Conservation (phyloP, 1,140 invertebrate genomes). For the Gryon sp. region DNA sequence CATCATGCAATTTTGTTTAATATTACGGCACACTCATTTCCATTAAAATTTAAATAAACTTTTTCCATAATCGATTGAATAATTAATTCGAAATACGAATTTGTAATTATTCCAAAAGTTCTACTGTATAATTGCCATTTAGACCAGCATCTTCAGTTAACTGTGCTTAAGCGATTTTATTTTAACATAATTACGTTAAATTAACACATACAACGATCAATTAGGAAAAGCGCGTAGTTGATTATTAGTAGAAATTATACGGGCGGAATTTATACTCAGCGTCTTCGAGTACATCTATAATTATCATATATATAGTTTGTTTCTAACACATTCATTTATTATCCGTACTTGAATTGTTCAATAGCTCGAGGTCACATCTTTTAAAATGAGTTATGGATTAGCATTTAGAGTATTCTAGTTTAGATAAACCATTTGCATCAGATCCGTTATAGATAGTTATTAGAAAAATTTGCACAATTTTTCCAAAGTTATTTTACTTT, state of each 20-base stretch:
- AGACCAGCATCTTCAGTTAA: not conserved
- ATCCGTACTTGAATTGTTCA: slow-evolving; percentile 11
- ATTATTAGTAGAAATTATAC: slow-evolving; percentile 13
- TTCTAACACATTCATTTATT: slow-evolving; percentile 30
- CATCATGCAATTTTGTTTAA: too few species aligned
- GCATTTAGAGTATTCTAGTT: slow-evolving; percentile 28
- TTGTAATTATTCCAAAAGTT: not conserved
- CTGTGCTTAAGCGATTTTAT: slow-evolving; percentile 12
- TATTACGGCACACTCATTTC: too few species aligned
- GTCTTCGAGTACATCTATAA: slow-evolving; percentile 21
- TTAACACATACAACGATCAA: slow-evolving; percentile 28
- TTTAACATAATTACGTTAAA: slow-evolving; percentile 33
- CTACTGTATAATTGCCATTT: slow-evolving; percentile 22
- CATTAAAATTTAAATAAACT: too few species aligned
- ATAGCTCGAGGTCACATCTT: slow-evolving; percentile 24
- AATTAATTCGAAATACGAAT: too few species aligned
- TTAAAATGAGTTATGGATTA: slow-evolving; percentile 23
- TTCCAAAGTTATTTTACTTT: too few species aligned
- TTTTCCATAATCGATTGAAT: too few species aligned
- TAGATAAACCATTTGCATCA: slow-evolving; percentile 1
- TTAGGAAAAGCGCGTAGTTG: slow-evolving; percentile 14
- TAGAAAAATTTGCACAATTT: too few species aligned
- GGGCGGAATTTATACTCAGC: slow-evolving; percentile 9
- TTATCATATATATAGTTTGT: slow-evolving; percentile 37
- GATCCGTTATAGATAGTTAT: slow-evolving; percentile 2